These are phyloP conservation scores for Penaeus indicus DNA, from an alignment of 1,140 invertebrate genomes.

Conservation along the genomic window DNA sequence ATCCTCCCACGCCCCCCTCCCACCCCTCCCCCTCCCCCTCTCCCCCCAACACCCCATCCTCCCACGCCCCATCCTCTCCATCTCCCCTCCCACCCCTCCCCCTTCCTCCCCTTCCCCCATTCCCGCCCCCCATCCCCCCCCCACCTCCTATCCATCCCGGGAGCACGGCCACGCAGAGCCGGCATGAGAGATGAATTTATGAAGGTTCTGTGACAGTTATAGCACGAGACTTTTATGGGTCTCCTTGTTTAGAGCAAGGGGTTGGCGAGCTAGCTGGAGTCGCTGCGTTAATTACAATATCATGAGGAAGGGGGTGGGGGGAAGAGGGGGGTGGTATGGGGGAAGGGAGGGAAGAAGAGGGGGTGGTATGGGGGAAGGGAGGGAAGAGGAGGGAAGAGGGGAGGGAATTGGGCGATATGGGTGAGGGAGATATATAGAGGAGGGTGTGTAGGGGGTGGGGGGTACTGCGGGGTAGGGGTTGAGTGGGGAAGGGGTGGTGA, in stretches of 20 bases:
- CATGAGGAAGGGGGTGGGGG: not conserved
- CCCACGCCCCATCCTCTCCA: no score
- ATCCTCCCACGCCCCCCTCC: no score
- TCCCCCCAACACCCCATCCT: no score
- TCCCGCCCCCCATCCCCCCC: not conserved
- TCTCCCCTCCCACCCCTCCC: no score
- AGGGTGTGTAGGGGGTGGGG: no score
- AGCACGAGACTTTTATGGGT: conserved; percentile 28
- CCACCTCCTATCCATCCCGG: no score
- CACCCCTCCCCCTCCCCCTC: no score
- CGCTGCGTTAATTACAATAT: conserved; percentile 34
- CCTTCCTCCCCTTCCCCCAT: not conserved
- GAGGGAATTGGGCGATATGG: no score
- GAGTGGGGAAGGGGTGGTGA: no score
- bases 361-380: not conserved
- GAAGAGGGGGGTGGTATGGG: not conserved
- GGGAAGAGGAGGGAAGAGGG: no score
- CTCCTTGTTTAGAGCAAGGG: conserved; percentile 24
- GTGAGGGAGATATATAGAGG: no score
- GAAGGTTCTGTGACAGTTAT: conserved; percentile 43
- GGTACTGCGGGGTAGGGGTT: no score
- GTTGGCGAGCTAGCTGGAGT: not conserved
- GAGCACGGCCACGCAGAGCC: not conserved
- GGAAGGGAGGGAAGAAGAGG: not conserved
- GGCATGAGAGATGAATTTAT: conserved; percentile 45